These are phyloP conservation scores for Fregetta grallaria DNA, from an alignment of 2,113 vertebrate genomes.

Conservation along the genomic window DNA sequence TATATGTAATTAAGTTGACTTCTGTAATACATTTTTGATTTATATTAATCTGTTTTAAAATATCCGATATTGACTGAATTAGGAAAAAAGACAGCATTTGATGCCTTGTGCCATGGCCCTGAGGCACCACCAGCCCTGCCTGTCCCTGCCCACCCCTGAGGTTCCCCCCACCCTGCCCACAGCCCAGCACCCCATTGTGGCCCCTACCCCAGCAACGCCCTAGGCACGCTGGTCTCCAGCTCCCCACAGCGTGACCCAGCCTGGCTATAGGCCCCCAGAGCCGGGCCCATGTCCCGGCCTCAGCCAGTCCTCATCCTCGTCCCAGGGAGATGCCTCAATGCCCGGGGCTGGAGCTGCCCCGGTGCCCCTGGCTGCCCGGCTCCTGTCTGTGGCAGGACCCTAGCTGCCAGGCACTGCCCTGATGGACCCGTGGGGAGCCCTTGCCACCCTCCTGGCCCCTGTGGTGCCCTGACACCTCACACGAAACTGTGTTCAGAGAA, in stretches of 20 bases:
- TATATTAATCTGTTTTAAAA: not conserved
- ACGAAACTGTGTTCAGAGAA: not conserved
- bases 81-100: not conserved
- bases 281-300: fast-evolving
- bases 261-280: too few relatives aligned
- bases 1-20: not conserved
- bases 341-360: not conserved
- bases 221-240: fast-evolving
- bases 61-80: not conserved
- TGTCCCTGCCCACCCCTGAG: not conserved
- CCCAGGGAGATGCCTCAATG: not conserved
- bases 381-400: too few relatives aligned
- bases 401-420: too few relatives aligned
- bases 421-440: not conserved
- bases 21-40: not conserved
- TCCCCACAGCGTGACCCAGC: not conserved
- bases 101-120: too few relatives aligned
- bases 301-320: not conserved
- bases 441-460: fast-evolving
- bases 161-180: not conserved
- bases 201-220: fast-evolving
- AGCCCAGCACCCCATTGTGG: too few relatives aligned
- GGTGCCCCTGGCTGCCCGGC: fast-evolving
- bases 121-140: not conserved
- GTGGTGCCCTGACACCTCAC: not conserved